Conservation (phyloP, 2,888 invertebrate genomes). For the Liposcelis brunnea region DNA sequence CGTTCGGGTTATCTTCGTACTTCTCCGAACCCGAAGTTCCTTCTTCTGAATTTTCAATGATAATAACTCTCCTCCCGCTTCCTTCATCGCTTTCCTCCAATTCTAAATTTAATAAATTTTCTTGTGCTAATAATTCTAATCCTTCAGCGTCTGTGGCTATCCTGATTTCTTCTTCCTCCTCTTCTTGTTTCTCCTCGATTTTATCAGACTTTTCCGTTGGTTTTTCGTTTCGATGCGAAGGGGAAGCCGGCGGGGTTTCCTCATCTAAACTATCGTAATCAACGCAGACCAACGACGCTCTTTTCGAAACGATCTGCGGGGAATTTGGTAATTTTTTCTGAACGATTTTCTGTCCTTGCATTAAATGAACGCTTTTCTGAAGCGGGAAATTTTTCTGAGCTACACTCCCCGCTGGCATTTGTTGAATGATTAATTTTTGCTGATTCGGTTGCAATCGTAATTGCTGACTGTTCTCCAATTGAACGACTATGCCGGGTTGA, state of each 20-base stretch:
- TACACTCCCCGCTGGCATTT: too few species aligned
- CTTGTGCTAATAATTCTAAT: slow-evolving; percentile 2
- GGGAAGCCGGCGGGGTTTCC: slow-evolving; percentile 4
- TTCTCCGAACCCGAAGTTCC: background rate
- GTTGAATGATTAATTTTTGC: too few species aligned
- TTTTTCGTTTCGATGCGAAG: background rate
- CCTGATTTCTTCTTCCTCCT: slow-evolving; percentile 2
- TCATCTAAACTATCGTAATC: slow-evolving; percentile 3
- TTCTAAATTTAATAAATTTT: slow-evolving; percentile 4
- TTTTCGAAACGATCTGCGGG: too few species aligned
- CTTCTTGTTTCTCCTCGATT: background rate
- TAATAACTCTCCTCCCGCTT: background rate
- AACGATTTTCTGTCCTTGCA: too few species aligned
- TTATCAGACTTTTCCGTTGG: background rate
- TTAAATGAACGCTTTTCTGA: too few species aligned
- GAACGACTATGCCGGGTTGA: too few species aligned
- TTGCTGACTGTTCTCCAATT: too few species aligned
- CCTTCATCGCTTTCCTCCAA: slow-evolving; percentile 2
- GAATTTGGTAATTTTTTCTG: too few species aligned
- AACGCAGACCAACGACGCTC: slow-evolving; percentile 2
- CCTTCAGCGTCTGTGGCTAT: slow-evolving; percentile 5
- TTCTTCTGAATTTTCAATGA: slow-evolving; percentile 1
- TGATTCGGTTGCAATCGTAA: too few species aligned
- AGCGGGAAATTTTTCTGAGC: too few species aligned
- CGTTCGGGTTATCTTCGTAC: too few species aligned